These are phyloP conservation scores for Ceuthmochares aereus DNA, from an alignment of 2,113 vertebrate species.

Conservation along the genomic window DNA sequence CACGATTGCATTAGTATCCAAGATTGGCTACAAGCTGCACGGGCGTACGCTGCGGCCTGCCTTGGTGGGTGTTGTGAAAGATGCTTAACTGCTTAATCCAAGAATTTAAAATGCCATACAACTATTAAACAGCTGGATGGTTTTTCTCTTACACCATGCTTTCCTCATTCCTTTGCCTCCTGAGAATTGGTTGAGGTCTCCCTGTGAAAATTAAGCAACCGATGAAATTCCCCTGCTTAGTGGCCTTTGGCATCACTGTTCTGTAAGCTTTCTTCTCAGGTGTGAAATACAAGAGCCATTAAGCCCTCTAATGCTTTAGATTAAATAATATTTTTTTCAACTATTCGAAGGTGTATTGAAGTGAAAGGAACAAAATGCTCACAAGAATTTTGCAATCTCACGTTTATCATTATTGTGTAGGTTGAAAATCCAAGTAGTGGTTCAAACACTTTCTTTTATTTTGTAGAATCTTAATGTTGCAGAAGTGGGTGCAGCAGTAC, in stretches of 20 bases:
- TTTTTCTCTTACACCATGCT: not conserved
- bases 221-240: not conserved
- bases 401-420: not conserved
- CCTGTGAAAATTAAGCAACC: not conserved
- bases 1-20: slow-evolving; percentile 89
- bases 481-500: not conserved
- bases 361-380: not conserved
- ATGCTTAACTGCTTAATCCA: slow-evolving; percentile 62
- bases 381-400: not conserved
- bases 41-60: slow-evolving; percentile 94
- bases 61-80: slow-evolving; percentile 93
- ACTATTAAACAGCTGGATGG: slow-evolving; percentile 30
- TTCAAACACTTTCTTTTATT: not conserved
- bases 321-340: not conserved
- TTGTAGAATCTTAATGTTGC: not conserved
- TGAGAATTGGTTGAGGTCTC: not conserved
- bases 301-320: not conserved
- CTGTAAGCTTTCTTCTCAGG: not conserved
- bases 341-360: not conserved
- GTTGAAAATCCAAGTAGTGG: not conserved
- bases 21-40: slow-evolving; percentile 95
- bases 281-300: not conserved
- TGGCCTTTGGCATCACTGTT: not conserved
- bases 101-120: slow-evolving; percentile 29
- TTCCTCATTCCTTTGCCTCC: not conserved